phyloP scores from a whole-genome alignment of 2,797 vertebrate genomes.

The Eulemur rubriventer region DNA sequence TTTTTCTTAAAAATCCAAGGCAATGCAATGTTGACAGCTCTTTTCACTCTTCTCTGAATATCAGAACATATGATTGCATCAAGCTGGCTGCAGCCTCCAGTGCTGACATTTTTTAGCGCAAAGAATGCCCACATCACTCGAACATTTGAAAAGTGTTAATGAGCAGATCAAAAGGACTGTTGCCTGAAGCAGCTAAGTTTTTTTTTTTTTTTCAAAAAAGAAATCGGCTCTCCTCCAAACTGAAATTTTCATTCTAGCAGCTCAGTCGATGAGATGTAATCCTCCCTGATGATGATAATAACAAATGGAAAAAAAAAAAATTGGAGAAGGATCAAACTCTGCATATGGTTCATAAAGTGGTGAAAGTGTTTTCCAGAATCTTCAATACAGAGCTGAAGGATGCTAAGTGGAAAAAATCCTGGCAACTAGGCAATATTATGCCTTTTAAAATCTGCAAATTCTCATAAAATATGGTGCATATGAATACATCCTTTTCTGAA shows the following conservation, averaged over 20 bases:
- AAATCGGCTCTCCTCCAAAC: slow-evolving; percentile 83
- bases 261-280: slow-evolving; percentile 80
- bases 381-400: slow-evolving; percentile 75
- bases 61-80: slow-evolving; percentile 84
- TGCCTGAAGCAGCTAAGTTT: slow-evolving; percentile 85
- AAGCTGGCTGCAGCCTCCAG: slow-evolving; percentile 85
- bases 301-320: slow-evolving; percentile 76
- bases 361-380: slow-evolving; percentile 77
- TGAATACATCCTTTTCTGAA: slow-evolving; percentile 71
- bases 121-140: slow-evolving; percentile 85
- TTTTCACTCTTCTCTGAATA: slow-evolving; percentile 83
- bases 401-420: slow-evolving; percentile 76
- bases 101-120: slow-evolving; percentile 85
- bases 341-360: slow-evolving; percentile 78
- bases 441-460: slow-evolving; percentile 79
- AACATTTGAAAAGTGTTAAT: slow-evolving; percentile 87
- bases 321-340: slow-evolving; percentile 77
- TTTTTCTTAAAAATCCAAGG: slow-evolving; percentile 44
- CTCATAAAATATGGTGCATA: slow-evolving; percentile 79
- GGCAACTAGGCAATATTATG: slow-evolving; percentile 76
- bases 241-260: slow-evolving; percentile 79
- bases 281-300: slow-evolving; percentile 78
- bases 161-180: slow-evolving; percentile 86
- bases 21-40: slow-evolving; percentile 85
- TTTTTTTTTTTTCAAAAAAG: slow-evolving; percentile 64